Evolutionary conservation across 2,797 vertebrate genomes (phyloP).

Genomic region (Petrocephalus schoutedeni): DNA sequence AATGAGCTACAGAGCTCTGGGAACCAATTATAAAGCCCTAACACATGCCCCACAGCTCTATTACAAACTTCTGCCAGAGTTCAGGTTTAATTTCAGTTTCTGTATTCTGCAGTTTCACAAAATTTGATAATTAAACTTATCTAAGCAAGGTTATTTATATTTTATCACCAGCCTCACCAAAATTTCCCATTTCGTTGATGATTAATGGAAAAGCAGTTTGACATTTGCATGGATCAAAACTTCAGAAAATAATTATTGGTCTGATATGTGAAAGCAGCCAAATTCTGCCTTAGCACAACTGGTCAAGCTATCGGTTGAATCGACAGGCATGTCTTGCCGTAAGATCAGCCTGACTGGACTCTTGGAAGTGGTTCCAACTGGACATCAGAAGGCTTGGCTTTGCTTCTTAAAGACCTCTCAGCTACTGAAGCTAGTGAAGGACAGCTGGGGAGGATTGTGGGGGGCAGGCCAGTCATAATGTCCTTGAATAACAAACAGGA

Average conservation of each 20-base stretch:
- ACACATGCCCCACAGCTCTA: neutral
- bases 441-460: neutral
- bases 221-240: neutral
- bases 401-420: conserved; percentile 3
- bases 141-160: neutral
- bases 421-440: conserved; percentile 1
- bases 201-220: neutral
- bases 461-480: neutral
- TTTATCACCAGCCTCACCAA: neutral
- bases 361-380: conserved; percentile 17
- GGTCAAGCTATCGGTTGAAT: neutral
- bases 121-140: neutral
- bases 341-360: conserved; percentile 3
- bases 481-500: neutral
- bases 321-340: neutral
- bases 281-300: neutral
- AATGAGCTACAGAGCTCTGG: neutral
- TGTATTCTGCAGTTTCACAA: neutral
- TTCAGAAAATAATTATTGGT: neutral
- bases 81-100: neutral
- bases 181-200: neutral
- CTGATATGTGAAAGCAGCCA: neutral
- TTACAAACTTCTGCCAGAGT: neutral
- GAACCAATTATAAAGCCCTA: neutral
- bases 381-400: neutral